Conservation (phyloP, 2,888 invertebrate species). For the Phlogophora meticulosa region DNA sequence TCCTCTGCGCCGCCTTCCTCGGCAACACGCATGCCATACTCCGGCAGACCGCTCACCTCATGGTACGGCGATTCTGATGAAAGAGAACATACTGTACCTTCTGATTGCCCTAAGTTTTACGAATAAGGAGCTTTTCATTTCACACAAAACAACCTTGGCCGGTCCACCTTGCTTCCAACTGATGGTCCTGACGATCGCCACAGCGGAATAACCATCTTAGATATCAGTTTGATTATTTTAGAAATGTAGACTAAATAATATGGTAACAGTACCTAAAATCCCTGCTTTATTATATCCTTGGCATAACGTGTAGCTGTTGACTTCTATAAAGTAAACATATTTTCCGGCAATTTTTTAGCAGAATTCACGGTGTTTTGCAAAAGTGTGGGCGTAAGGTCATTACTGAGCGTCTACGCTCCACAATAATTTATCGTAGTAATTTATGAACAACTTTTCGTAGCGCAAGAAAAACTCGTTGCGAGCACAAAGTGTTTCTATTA, state of each 20-base stretch:
- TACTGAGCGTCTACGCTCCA: constrained; percentile 27
- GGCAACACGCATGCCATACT: constrained; percentile 94
- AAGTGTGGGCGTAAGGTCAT: constrained; percentile 51
- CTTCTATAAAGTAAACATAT: constrained; percentile 19
- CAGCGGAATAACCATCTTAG: neutral
- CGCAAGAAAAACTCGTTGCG: constrained; percentile 19
- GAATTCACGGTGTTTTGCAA: constrained; percentile 18
- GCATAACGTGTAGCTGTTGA: neutral
- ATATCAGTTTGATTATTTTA: neutral
- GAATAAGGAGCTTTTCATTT: neutral
- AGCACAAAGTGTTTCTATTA: constrained; percentile 29
- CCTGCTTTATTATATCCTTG: neutral
- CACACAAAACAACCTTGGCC: neutral
- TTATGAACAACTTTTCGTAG: constrained; percentile 48
- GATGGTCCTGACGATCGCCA: neutral
- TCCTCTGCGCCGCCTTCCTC: constrained; percentile 94
- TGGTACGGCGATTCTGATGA: constrained; percentile 96
- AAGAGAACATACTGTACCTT: constrained; percentile 23
- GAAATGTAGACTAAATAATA: neutral
- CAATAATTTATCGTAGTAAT: constrained; percentile 52
- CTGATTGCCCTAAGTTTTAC: neutral
- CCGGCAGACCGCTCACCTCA: constrained; percentile 97
- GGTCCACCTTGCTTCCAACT: neutral
- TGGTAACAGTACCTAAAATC: neutral
- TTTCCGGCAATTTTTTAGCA: constrained; percentile 18